A percentile compares a stretch with the other conserved stretches of the same genome.
Conservation (phyloP, 1,140 invertebrate species). For the Belonocnema kinseyi region DNA sequence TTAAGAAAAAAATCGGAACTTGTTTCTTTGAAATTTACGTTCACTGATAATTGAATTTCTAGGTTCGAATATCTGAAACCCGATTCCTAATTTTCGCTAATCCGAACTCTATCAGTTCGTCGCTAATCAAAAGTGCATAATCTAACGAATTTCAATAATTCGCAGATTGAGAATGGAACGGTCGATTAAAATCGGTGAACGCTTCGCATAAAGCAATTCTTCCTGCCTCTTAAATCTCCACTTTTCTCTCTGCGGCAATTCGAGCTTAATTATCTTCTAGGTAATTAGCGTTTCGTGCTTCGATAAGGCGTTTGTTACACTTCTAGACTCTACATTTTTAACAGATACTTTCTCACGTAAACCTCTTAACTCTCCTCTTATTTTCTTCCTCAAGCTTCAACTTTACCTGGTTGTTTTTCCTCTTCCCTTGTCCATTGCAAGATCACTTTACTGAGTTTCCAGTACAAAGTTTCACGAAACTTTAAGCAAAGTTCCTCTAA, state of each 20-base stretch:
- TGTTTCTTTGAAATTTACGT: no score
- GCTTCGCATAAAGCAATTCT: neutral
- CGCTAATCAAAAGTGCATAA: no score
- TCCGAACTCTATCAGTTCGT: no score
- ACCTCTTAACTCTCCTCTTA: constrained; percentile 3
- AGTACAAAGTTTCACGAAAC: constrained; percentile 6
- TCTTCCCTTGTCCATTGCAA: constrained; percentile 15
- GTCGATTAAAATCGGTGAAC: no score
- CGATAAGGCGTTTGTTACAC: neutral
- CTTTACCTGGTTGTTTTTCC: constrained; percentile 7
- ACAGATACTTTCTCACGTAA: constrained; percentile 20
- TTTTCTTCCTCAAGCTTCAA: neutral
- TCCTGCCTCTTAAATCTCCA: neutral
- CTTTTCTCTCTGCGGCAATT: neutral
- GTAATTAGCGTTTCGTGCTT: constrained; percentile 5
- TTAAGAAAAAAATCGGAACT: no score
- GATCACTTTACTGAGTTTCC: constrained; percentile 5
- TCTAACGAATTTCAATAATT: no score
- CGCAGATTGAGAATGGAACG: no score
- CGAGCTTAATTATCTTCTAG: neutral
- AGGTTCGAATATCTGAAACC: no score
- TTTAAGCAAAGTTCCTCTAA: neutral
- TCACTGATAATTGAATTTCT: no score
- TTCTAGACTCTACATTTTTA: neutral
- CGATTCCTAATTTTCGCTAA: no score